These are phyloP conservation scores for Tragopan temminckii DNA, from an alignment of 2,797 vertebrate species.

Conservation along the genomic window DNA sequence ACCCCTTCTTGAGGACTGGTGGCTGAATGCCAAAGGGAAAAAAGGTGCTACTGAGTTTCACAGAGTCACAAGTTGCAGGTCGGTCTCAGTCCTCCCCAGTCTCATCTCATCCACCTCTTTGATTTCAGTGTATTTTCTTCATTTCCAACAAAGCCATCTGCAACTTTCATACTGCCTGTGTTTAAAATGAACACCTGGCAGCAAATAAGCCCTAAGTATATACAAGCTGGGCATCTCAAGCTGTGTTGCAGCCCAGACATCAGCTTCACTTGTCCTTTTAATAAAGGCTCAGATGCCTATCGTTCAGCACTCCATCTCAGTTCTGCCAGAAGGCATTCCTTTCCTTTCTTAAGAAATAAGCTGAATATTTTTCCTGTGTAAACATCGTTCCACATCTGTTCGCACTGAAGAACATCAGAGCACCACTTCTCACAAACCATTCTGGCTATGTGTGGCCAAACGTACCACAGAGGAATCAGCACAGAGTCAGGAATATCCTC, in stretches of 20 bases:
- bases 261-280: slow-evolving; percentile 10
- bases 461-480: neutral
- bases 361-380: slow-evolving; percentile 12
- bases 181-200: slow-evolving; percentile 30
- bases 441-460: slow-evolving; percentile 27
- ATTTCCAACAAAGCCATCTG: neutral
- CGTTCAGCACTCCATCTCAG: neutral
- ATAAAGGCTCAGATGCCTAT: neutral
- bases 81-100: neutral
- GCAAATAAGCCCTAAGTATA: neutral
- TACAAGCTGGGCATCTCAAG: neutral
- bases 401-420: slow-evolving; percentile 41
- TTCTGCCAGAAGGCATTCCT: slow-evolving; percentile 55
- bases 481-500: neutral
- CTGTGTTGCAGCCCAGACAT: neutral
- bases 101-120: neutral
- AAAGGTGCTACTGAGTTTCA: neutral
- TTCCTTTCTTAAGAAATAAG: slow-evolving; percentile 12
- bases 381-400: slow-evolving; percentile 63
- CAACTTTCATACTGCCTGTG: neutral
- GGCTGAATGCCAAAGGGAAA: neutral
- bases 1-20: neutral
- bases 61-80: neutral
- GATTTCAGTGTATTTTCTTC: neutral
- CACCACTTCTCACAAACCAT: slow-evolving; percentile 28